Conservation (phyloP, 2,797 vertebrate species). For the Megalops cyprinoides region DNA sequence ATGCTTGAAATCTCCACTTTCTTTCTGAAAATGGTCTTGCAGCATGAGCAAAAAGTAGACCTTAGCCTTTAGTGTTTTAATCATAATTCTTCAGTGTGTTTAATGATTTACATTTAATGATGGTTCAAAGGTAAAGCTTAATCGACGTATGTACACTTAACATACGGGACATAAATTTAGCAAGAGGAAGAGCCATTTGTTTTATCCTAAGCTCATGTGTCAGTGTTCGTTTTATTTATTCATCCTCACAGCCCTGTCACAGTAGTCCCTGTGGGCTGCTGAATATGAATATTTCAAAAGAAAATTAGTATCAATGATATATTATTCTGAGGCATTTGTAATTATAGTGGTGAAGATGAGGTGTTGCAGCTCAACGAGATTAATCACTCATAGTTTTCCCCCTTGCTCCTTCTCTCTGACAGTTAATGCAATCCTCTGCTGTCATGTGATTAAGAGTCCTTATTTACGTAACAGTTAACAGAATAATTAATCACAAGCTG, state of each 20-base stretch:
- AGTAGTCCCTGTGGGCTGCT: neutral
- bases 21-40: neutral
- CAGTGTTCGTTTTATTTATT: neutral
- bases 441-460: slow-evolving; percentile 37
- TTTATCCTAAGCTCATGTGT: neutral
- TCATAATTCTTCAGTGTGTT: neutral
- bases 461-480: slow-evolving; percentile 35
- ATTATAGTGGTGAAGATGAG: slow-evolving; percentile 43
- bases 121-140: too few species aligned
- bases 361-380: slow-evolving; percentile 32
- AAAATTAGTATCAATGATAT: slow-evolving; percentile 38
- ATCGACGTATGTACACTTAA: too few species aligned
- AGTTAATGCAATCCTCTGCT: slow-evolving; percentile 40
- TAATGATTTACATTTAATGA: too few species aligned
- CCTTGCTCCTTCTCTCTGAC: slow-evolving; percentile 27
- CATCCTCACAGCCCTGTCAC: neutral
- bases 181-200: too few species aligned
- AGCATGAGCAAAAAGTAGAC: neutral
- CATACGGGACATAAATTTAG: too few species aligned
- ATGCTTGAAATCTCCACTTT: too few species aligned
- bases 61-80: neutral
- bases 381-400: slow-evolving; percentile 42
- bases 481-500: slow-evolving; percentile 23
- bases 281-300: slow-evolving; percentile 23
- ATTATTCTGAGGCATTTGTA: slow-evolving; percentile 41